Evolutionary conservation across 2,113 vertebrate species (phyloP).

Genomic region (Antechinus stuartii): DNA sequence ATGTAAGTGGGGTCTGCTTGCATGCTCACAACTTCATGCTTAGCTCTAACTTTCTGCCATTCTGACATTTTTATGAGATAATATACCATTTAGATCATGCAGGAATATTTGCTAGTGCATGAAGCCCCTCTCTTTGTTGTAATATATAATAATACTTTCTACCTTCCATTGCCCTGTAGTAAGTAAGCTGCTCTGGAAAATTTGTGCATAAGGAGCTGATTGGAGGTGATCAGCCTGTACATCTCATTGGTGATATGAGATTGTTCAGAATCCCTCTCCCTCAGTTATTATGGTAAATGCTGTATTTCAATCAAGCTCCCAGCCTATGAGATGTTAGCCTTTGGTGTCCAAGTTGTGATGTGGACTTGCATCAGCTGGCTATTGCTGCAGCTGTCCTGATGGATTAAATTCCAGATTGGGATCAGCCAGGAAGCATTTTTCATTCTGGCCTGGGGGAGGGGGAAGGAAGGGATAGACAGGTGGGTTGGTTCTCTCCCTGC

Average conservation of each 20-base stretch:
- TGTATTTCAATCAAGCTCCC: not conserved
- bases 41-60: constrained; percentile 42
- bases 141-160: constrained; percentile 2
- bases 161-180: not conserved
- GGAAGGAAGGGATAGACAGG: constrained; percentile 53
- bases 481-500: constrained; percentile 52
- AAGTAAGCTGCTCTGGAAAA: constrained; percentile 6
- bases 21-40: not conserved
- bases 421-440: constrained; percentile 43
- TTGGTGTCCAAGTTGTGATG: constrained; percentile 31
- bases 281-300: not conserved
- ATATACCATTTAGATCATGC: constrained; percentile 25
- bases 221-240: not conserved
- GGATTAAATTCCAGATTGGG: constrained; percentile 54
- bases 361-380: not conserved
- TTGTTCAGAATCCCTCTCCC: not conserved
- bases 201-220: not conserved
- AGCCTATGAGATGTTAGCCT: not conserved
- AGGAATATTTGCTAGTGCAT: constrained; percentile 57
- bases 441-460: not conserved
- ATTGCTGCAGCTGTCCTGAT: constrained; percentile 68
- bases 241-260: not conserved
- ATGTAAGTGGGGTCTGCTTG: not conserved
- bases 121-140: constrained; percentile 30
- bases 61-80: constrained; percentile 74